Evolutionary conservation across 2,888 invertebrate species (phyloP).

Genomic region (Eupithecia subumbrata): DNA sequence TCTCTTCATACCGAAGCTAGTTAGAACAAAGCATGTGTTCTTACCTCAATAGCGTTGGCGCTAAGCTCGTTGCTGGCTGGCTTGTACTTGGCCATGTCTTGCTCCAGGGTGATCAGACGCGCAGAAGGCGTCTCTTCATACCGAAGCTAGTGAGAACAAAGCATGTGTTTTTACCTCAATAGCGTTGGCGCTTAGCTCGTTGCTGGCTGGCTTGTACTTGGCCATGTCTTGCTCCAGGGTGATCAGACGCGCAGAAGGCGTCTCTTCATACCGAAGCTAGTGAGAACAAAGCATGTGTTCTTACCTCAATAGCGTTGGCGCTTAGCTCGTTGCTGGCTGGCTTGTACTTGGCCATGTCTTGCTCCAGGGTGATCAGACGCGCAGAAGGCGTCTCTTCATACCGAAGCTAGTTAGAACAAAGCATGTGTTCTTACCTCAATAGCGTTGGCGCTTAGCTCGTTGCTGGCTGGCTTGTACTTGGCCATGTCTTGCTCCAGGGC

Average conservation of each 20-base stretch:
- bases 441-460: constrained; percentile 88
- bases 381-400: constrained; percentile 95
- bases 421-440: constrained; percentile 74
- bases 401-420: constrained; percentile 53
- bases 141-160: no score
- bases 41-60: constrained; percentile 87
- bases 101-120: no score
- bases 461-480: constrained; percentile 95
- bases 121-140: no score
- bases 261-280: constrained; percentile 86
- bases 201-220: constrained; percentile 95
- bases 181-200: constrained; percentile 88
- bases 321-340: constrained; percentile 90
- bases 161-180: no score
- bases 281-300: neutral
- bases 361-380: constrained; percentile 96
- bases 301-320: constrained; percentile 86
- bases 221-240: constrained; percentile 98
- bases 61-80: constrained; percentile 90
- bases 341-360: constrained; percentile 99
- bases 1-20: no score
- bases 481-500: constrained; percentile 98
- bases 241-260: constrained; percentile 95
- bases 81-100: constrained; percentile 99
- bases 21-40: no score